These are phyloP conservation scores for Globodera rostochiensis DNA, from an alignment of 1,140 invertebrate genomes.

Conservation along the genomic window DNA sequence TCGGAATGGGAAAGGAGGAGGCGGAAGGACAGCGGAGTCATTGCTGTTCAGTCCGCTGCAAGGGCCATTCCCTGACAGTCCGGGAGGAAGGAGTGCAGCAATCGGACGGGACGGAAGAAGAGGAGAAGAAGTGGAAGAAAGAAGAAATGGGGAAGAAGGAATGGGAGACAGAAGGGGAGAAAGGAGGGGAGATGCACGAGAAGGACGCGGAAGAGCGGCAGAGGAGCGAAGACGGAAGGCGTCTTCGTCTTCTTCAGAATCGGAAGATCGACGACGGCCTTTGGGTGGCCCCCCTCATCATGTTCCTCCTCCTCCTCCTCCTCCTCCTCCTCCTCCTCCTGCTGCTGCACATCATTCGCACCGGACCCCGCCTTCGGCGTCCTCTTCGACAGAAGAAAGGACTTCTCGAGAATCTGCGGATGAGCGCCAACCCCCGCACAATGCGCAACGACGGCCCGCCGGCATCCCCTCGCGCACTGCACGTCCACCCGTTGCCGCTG, in stretches of 20 bases:
- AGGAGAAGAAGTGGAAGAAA: neutral
- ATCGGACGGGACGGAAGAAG: neutral
- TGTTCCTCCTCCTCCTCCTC: neutral
- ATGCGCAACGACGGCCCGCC: neutral
- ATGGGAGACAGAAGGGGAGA: neutral
- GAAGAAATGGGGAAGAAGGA: neutral
- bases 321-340: neutral
- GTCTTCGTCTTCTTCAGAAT: neutral
- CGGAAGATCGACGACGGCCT: too few relatives aligned
- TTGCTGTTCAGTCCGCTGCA: neutral
- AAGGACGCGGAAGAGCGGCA: neutral
- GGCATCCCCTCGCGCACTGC: neutral
- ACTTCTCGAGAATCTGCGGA: neutral
- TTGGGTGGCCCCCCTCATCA: neutral
- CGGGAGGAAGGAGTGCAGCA: neutral
- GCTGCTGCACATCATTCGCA: neutral
- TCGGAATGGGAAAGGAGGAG: neutral
- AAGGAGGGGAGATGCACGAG: neutral
- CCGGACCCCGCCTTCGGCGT: neutral
- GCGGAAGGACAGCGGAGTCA: neutral
- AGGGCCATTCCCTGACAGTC: neutral
- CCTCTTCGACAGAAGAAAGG: neutral
- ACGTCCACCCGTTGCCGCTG: neutral
- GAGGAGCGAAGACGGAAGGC: neutral
- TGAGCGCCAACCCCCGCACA: neutral